Evolutionary conservation across 2,888 invertebrate species (phyloP).

Genomic region (Perithous albicinctus): DNA sequence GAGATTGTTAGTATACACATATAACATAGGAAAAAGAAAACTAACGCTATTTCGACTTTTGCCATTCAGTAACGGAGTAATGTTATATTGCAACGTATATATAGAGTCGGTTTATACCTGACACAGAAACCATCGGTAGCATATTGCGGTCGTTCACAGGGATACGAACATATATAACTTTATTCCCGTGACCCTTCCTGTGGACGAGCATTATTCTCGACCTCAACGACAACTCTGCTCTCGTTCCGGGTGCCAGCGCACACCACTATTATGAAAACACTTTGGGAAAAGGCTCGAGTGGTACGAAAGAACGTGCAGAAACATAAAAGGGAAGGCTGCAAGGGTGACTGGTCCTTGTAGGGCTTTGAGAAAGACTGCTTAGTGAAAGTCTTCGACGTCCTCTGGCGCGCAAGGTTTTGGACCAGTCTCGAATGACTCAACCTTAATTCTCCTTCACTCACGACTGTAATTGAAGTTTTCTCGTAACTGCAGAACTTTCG

Average conservation of each 20-base stretch:
- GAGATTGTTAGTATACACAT: neutral
- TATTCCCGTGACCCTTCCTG: conserved; percentile 1
- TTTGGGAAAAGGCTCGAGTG: neutral
- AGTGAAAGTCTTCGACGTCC: neutral
- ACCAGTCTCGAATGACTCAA: neutral
- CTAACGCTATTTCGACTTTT: neutral
- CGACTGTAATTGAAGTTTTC: conserved; percentile 42
- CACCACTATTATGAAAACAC: conserved; percentile 1
- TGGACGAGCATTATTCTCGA: conserved; percentile 13
- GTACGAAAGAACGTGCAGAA: conserved; percentile 26
- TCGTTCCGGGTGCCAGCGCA: neutral
- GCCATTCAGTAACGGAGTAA: neutral
- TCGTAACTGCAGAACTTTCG: conserved; percentile 5
- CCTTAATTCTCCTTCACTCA: conserved; percentile 16
- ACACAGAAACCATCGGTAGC: conserved; percentile 17
- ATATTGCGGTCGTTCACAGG: neutral
- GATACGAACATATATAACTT: neutral
- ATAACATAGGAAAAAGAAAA: neutral
- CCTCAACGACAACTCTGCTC: conserved; percentile 26
- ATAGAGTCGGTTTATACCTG: conserved; percentile 20
- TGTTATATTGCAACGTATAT: neutral
- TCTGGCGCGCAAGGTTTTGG: neutral
- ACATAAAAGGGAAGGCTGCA: neutral
- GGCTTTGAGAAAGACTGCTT: conserved; percentile 16
- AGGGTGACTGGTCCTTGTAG: neutral